Base-by-base conservation (phyloP, 2,113 vertebrate species). In the Pygoscelis antarcticus region DNA sequence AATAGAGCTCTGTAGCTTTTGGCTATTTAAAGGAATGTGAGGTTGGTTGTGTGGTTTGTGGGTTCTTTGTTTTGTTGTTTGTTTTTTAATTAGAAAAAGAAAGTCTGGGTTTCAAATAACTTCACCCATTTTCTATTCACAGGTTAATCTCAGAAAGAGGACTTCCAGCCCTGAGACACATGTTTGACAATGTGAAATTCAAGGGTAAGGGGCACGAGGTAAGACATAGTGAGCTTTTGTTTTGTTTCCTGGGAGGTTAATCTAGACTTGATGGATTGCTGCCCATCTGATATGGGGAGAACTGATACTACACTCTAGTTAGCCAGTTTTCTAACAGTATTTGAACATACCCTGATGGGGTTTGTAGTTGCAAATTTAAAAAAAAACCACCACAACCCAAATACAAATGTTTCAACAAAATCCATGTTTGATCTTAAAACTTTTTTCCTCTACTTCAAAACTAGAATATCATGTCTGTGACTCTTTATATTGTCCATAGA, bases 141-240 rank as follows among this genome's bases (percentile, higher is more conserved):
- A 99, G 99, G 91, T 98, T 99, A 91, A 97, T 95, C 82, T 99
- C 99, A 71, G 99, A 99, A 65, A 97, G 98, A 97, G 99, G 99
- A 83, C 98, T 99, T 80, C 99, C 99, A 77, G 99, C 99, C 74
- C 98, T 99, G 66, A 98, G 99, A 20, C 98, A 98, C 14, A 40
- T 99, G 92, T 99, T 99, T 96, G 98, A 99, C 66, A 96, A 98
- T 0, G 98, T 98, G 46, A 98, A 96, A 55, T 99, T 99, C 93
- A 99, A 98, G 98, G 99, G 99, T 66, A 99, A 99, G 98, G 99
- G 99, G 14, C 99, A 99, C 2, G 99, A 99, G 99, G 99, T 99
- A 83, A 98, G 98, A 93, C 61, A 27, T 46, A 13, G 10, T 29
- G 79, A 81, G 57, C 61, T 83, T 49, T 29, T 58, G 22, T 14